phyloP scores from a whole-genome alignment of 2,888 invertebrate genomes.

The Microctonus hyperodae region DNA sequence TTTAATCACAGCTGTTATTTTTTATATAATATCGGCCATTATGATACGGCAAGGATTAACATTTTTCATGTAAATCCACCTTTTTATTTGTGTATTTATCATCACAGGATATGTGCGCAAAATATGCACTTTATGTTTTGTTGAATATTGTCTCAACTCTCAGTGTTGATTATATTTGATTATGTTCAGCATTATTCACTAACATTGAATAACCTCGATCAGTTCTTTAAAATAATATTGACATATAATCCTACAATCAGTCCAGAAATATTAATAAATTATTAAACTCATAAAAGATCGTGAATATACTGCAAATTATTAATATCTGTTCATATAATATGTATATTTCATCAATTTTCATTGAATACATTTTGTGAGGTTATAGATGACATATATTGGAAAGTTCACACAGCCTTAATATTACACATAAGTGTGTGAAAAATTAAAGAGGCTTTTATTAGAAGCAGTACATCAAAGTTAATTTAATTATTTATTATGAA shows the following conservation, averaged over 20 bases:
- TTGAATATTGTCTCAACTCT: too few relatives aligned
- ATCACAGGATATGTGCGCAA: neutral
- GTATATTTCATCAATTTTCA: neutral
- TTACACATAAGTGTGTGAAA: neutral
- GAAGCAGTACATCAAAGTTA: neutral
- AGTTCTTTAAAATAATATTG: neutral
- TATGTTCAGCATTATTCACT: neutral
- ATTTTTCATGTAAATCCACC: neutral
- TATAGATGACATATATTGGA: neutral
- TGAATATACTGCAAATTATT: too few relatives aligned
- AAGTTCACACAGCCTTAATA: neutral
- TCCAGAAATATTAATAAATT: too few relatives aligned
- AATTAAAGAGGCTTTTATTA: neutral
- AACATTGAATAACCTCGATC: too few relatives aligned
- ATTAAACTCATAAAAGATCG: too few relatives aligned
- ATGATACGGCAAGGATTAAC: too few relatives aligned
- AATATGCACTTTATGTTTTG: neutral
- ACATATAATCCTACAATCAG: neutral
- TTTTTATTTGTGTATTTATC: neutral
- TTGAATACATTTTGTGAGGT: neutral
- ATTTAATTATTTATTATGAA: slow-evolving; percentile 17
- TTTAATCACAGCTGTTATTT: too few relatives aligned
- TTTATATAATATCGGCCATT: too few relatives aligned
- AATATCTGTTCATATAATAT: too few relatives aligned
- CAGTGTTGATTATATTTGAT: neutral